Conservation (phyloP, 1,140 invertebrate species). For the Drosophila bocqueti region DNA sequence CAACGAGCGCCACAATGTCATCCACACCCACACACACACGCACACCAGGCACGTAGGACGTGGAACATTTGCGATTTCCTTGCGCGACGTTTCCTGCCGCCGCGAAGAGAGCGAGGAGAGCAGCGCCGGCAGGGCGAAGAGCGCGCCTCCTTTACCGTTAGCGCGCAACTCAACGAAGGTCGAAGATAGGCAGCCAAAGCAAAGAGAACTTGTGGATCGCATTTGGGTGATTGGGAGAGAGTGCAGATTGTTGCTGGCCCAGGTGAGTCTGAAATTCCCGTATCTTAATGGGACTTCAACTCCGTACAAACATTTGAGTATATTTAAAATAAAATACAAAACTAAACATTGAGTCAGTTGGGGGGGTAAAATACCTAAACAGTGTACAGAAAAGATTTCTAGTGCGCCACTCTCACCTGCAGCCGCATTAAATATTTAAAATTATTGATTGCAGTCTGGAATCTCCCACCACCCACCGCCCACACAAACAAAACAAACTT, state of each 20-base stretch:
- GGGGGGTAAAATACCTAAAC: too few relatives aligned
- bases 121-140: constrained; percentile 15
- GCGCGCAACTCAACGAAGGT: constrained; percentile 75
- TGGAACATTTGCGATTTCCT: constrained; percentile 75
- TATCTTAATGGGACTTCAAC: not conserved
- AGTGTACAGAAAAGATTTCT: not conserved
- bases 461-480: constrained; percentile 23
- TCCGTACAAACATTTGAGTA: not conserved
- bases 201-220: constrained; percentile 56
- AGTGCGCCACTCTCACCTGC: constrained; percentile 29
- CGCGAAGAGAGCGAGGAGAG: constrained; percentile 22
- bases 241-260: constrained; percentile 40
- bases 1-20: constrained; percentile 73
- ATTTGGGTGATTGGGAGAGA: constrained; percentile 11
- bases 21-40: constrained; percentile 51
- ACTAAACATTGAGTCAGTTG: not conserved
- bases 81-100: constrained; percentile 68
- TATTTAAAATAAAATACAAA: not conserved
- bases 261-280: constrained; percentile 43
- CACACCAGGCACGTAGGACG: constrained; percentile 32
- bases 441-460: constrained; percentile 80
- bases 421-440: constrained; percentile 83
- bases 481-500: constrained; percentile 59
- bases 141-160: constrained; percentile 25
- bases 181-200: not conserved